Evolutionary conservation across 2,113 vertebrate genomes (phyloP).

Genomic region (Malurus melanocephalus): DNA sequence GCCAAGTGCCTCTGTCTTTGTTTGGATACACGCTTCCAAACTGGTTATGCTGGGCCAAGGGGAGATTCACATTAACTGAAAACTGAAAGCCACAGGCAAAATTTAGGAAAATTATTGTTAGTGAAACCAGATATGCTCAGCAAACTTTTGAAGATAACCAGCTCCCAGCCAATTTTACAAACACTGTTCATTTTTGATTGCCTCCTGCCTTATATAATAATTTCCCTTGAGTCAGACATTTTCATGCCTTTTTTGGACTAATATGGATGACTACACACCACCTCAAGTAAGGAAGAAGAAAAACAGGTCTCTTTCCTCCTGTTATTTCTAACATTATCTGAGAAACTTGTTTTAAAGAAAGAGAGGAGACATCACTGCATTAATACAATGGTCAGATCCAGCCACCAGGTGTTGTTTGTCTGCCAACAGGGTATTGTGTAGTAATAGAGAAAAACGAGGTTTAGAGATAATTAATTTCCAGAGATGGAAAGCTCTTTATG

Average conservation of each 20-base stretch:
- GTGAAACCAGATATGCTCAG: background rate
- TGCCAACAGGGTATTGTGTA: background rate
- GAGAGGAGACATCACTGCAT: background rate
- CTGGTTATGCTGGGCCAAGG: background rate
- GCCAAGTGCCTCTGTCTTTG: background rate
- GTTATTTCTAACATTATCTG: background rate
- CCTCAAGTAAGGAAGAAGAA: background rate
- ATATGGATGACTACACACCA: background rate
- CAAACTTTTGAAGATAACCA: background rate
- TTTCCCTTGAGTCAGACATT: background rate
- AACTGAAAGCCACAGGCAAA: background rate
- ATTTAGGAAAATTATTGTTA: background rate
- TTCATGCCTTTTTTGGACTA: background rate
- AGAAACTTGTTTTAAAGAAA: background rate
- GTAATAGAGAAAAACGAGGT: background rate
- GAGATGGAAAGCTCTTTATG: background rate
- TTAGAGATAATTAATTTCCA: constrained; percentile 15
- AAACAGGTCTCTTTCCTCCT: background rate
- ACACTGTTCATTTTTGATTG: background rate
- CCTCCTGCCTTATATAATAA: background rate
- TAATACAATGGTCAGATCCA: background rate
- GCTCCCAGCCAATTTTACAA: background rate
- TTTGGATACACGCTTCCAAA: background rate
- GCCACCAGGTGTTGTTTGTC: background rate
- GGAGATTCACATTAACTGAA: background rate